Base-by-base conservation (phyloP, 2,888 invertebrate species). In the Drosophila emarginata region DNA sequence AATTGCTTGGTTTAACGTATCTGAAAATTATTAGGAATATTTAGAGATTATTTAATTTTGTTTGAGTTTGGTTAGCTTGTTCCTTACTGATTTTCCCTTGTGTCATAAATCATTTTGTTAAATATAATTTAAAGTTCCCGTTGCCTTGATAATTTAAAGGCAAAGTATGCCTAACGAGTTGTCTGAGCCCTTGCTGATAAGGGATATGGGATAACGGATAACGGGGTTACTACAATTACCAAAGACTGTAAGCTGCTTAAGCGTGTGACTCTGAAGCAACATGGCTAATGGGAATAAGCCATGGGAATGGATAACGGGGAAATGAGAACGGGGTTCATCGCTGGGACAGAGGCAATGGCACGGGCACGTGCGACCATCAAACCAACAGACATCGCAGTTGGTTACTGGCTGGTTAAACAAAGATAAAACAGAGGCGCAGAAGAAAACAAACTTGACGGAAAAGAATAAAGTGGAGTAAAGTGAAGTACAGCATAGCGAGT, bases 231-330 rank as follows among this genome's bases (percentile, higher is more conserved):
- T 83, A 73, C 75, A 80, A 86, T 82, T 82, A 86, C 81, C 70
- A 45, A 68, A 54, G 45, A 45, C 18, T 50, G 64, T 77, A 86
- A 82, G 82, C 87, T 56, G 84, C 84, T 82, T 84, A 86, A 61
- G 45, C 61, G 54, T 50, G 61, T 21, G 57, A 54, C 28, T 54
- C 45, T 36, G 32, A 56, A n/a, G 61, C 40, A 45, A 63, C 69
- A 64, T 62, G 58, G 64, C 65, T 53, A 72, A 61, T 56, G 67
- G 67, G 58, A 60, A 58, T 72, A 64, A 71, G 69, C 37, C 28
- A 71, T 53, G 26, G 28, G 4, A 45, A 45, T 37, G 37, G 37
- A 37, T 37, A 37, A 37, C n/a, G n/a, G 37, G 32, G 9, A 11
- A 32, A 32, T 7, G 32, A 37, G n/a, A n/a, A 37, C n/a, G 37